A percentile compares a stretch with the other conserved stretches of the same genome.
phyloP scores from a whole-genome alignment of 2,888 invertebrate species.

The Dryadula phaetusa region DNA sequence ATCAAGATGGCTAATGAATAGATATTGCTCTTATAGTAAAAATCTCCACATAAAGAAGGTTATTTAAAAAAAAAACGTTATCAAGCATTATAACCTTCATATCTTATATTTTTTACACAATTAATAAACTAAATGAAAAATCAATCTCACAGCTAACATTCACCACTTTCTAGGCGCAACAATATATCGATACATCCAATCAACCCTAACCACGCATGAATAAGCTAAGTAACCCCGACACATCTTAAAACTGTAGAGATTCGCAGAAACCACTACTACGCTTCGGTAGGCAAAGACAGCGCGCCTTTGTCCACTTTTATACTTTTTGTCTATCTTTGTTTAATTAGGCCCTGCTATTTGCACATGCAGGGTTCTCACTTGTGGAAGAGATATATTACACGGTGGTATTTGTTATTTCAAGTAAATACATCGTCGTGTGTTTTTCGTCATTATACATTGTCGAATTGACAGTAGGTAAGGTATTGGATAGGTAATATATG shows the following conservation, averaged over 20 bases:
- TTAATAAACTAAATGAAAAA: too few relatives aligned
- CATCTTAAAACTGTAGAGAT: constrained; percentile 61
- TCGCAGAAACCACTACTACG: constrained; percentile 69
- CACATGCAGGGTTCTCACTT: constrained; percentile 28
- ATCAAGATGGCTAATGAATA: too few relatives aligned
- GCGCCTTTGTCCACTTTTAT: constrained; percentile 50
- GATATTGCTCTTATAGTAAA: too few relatives aligned
- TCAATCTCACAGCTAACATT: too few relatives aligned
- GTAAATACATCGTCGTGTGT: neutral
- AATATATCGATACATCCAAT: constrained; percentile 44
- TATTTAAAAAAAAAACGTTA: too few relatives aligned
- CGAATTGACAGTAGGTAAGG: neutral
- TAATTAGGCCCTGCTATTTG: constrained; percentile 50
- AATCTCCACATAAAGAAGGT: too few relatives aligned
- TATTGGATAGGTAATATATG: too few relatives aligned
- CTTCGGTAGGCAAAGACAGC: constrained; percentile 61
- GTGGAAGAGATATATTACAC: constrained; percentile 1
- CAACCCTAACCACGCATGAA: constrained; percentile 58
- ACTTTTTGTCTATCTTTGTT: constrained; percentile 54
- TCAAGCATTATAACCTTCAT: too few relatives aligned
- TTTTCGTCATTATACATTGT: too few relatives aligned
- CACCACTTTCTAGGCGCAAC: constrained; percentile 1
- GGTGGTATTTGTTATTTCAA: neutral
- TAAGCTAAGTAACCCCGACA: constrained; percentile 70
- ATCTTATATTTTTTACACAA: too few relatives aligned